Conservation (phyloP, 2,113 vertebrate genomes). For the Corapipo altera region DNA sequence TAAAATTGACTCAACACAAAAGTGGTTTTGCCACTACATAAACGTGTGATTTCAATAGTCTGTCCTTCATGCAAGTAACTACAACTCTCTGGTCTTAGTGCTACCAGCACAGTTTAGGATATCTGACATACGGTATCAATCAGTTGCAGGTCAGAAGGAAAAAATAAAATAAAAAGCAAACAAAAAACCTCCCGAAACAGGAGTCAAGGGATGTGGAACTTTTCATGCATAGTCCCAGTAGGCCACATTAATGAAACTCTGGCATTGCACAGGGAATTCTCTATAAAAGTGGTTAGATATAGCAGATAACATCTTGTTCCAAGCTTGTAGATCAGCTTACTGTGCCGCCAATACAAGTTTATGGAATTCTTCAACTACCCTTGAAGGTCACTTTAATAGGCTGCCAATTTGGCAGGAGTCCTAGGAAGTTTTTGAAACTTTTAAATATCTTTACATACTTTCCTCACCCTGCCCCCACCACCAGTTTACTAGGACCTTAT, state of each 20-base stretch:
- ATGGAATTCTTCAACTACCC: slow-evolving; percentile 70
- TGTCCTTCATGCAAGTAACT: neutral
- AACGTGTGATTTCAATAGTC: slow-evolving; percentile 15
- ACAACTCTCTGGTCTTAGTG: slow-evolving; percentile 13
- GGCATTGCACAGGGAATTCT: slow-evolving; percentile 65
- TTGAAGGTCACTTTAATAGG: slow-evolving; percentile 74
- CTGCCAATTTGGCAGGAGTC: slow-evolving; percentile 73
- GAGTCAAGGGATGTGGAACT: slow-evolving; percentile 67
- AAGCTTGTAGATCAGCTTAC: slow-evolving; percentile 71
- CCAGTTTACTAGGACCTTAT: slow-evolving; percentile 46
- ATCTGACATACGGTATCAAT: slow-evolving; percentile 78
- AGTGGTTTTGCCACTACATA: neutral
- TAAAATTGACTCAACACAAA: neutral
- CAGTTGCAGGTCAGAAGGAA: slow-evolving; percentile 50
- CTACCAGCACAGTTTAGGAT: slow-evolving; percentile 71
- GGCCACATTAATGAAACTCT: slow-evolving; percentile 76
- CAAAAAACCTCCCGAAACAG: neutral
- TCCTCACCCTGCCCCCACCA: slow-evolving; percentile 33
- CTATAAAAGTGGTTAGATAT: slow-evolving; percentile 70
- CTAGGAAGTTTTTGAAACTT: slow-evolving; percentile 68
- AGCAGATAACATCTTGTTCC: slow-evolving; percentile 74
- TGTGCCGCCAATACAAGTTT: slow-evolving; percentile 67
- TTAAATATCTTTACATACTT: slow-evolving; percentile 52
- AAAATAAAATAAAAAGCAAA: slow-evolving; percentile 35
- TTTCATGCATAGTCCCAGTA: slow-evolving; percentile 72